phyloP scores from a whole-genome alignment of 2,797 vertebrate genomes.

The Arnoldichthys spilopterus region DNA sequence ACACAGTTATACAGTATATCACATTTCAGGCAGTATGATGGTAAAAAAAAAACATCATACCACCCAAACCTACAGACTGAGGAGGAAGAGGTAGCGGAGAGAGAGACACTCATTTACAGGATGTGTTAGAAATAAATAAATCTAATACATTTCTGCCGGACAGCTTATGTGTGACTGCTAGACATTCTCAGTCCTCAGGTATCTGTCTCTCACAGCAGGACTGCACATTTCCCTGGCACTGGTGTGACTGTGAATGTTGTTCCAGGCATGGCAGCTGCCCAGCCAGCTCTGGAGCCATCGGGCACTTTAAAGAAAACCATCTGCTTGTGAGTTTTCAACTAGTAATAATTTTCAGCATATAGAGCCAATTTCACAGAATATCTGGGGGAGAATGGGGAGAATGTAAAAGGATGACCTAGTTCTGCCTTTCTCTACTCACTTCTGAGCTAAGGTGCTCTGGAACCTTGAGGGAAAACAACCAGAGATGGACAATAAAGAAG shows the following conservation, averaged over 20 bases:
- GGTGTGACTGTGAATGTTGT: not conserved
- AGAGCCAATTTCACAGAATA: conserved; percentile 49
- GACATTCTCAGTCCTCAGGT: not conserved
- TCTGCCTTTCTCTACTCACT: conserved; percentile 67
- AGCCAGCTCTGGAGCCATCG: conserved; percentile 49
- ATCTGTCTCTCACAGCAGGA: not conserved
- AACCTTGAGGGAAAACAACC: conserved; percentile 48
- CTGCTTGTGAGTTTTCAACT: conserved; percentile 57
- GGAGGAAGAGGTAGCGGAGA: not conserved
- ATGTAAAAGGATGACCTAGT: conserved; percentile 70
- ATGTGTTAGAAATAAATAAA: not conserved
- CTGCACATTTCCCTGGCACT: not conserved
- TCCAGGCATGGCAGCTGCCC: conserved; percentile 37
- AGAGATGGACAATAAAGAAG: conserved; percentile 41
- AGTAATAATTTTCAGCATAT: conserved; percentile 55
- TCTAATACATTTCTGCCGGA: not conserved
- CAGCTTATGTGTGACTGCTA: not conserved
- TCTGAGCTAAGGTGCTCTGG: conserved; percentile 64
- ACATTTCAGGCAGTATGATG: too few species aligned
- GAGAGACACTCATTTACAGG: not conserved
- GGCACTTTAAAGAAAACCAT: conserved; percentile 54
- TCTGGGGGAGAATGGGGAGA: conserved; percentile 32
- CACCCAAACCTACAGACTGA: not conserved
- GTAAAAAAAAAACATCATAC: too few species aligned
- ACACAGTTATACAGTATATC: too few species aligned